phyloP scores from a whole-genome alignment of 2,113 vertebrate species.

The Gymnorhina tibicen region DNA sequence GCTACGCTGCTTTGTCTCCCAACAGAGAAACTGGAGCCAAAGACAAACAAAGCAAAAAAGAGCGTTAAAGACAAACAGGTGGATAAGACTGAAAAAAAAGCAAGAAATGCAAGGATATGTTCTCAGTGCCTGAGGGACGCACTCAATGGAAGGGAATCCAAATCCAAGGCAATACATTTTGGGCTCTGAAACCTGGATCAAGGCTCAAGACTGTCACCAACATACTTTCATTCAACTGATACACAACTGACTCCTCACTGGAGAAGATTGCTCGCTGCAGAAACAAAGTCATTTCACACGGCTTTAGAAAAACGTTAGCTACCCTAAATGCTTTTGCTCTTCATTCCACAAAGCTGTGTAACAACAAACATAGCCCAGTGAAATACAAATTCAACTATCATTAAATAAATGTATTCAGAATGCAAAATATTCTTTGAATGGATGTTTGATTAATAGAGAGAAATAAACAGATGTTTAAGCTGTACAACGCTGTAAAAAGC shows the following conservation, averaged over 20 bases:
- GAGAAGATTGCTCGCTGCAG: neutral
- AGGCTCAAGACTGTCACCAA: neutral
- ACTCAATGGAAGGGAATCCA: neutral
- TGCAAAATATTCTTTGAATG: neutral
- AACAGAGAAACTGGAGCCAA: neutral
- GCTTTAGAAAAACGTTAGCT: neutral
- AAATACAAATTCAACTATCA: neutral
- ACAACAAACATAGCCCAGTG: neutral
- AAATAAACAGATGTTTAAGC: neutral
- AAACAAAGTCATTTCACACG: neutral
- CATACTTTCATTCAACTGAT: neutral
- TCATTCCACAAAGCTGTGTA: neutral
- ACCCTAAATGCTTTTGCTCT: neutral
- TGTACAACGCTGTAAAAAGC: neutral
- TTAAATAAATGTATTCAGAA: neutral
- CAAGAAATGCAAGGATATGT: neutral
- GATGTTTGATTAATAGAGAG: neutral
- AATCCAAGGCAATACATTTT: neutral
- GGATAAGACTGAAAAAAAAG: neutral
- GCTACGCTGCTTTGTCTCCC: neutral
- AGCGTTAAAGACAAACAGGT: slow-evolving; percentile 3
- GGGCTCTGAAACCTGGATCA: neutral
- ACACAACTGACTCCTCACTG: neutral
- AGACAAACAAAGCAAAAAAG: neutral
- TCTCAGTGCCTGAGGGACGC: neutral